A percentile compares a stretch with the other conserved stretches of the same genome.
Conservation (phyloP, 2,888 invertebrate genomes). For the Meghimatium bilineatum region DNA sequence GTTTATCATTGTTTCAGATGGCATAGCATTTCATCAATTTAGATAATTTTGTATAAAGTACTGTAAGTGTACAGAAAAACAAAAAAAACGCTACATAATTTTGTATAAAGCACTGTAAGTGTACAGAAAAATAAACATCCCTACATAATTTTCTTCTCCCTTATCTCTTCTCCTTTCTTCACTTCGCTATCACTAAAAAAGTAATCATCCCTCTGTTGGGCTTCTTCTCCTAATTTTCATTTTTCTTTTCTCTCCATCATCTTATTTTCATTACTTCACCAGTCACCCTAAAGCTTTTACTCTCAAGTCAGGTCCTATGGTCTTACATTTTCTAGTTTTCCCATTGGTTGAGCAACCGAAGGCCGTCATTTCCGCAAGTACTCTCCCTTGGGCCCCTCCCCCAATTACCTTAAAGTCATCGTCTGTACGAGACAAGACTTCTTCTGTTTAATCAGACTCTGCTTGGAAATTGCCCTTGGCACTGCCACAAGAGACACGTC, state of each 20-base stretch:
- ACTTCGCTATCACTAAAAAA: too few species aligned
- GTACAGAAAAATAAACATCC: too few species aligned
- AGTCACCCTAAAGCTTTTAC: neutral
- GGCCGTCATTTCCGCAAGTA: conserved; percentile 1
- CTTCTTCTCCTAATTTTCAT: neutral
- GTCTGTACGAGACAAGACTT: conserved; percentile 4
- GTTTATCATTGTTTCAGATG: too few species aligned
- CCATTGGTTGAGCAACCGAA: neutral
- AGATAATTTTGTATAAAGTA: too few species aligned
- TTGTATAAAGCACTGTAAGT: too few species aligned
- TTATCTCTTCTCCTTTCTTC: too few species aligned
- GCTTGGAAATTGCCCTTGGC: conserved; percentile 8
- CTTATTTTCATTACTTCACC: neutral
- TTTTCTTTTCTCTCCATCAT: neutral
- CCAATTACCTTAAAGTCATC: conserved; percentile 28
- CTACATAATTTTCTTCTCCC: too few species aligned
- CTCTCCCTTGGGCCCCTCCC: conserved; percentile 4
- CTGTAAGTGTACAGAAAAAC: too few species aligned
- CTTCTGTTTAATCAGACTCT: conserved; percentile 20
- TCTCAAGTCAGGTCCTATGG: neutral
- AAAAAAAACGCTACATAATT: too few species aligned
- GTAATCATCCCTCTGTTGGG: neutral
- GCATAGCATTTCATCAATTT: too few species aligned
- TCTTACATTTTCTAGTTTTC: neutral
- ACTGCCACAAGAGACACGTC: neutral